Conservation (phyloP, 1,140 invertebrate genomes). For the Drosophila truncata region DNA sequence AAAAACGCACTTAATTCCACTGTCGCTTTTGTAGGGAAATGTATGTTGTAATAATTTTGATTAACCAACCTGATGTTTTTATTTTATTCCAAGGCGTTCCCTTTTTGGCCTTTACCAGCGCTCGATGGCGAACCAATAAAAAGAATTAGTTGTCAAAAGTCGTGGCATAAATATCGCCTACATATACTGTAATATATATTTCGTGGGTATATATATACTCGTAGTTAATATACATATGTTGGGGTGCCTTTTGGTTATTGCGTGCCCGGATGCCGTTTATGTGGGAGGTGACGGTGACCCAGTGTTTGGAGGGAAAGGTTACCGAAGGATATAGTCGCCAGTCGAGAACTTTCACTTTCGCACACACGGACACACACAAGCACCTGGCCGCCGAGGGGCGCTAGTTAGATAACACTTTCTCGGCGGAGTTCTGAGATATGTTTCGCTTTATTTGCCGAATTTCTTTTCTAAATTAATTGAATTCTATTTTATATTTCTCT, state of each 20-base stretch:
- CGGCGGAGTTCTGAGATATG: constrained; percentile 26
- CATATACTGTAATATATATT: constrained; percentile 47
- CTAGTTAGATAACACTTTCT: constrained; percentile 69
- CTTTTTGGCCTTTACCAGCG: constrained; percentile 35
- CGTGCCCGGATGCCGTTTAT: constrained; percentile 61
- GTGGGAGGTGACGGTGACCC: constrained; percentile 52
- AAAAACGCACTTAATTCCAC: constrained; percentile 22
- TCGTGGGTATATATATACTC: constrained; percentile 26
- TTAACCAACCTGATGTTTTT: constrained; percentile 56
- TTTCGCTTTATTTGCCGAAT: constrained; percentile 13
- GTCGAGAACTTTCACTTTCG: constrained; percentile 70
- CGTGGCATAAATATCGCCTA: constrained; percentile 70
- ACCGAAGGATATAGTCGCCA: constrained; percentile 41
- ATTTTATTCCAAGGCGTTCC: constrained; percentile 55
- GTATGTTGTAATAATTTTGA: constrained; percentile 24
- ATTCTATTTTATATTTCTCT: neutral
- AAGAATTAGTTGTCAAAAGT: constrained; percentile 63
- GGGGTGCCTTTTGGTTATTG: constrained; percentile 36
- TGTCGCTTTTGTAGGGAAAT: constrained; percentile 4
- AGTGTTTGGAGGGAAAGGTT: constrained; percentile 32
- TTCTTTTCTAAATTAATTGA: neutral
- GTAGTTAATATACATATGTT: constrained; percentile 40
- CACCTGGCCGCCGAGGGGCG: constrained; percentile 48
- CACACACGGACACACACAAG: constrained; percentile 23
- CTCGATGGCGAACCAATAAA: constrained; percentile 46